These are phyloP conservation scores for Calcarius lapponicus DNA, from an alignment of 2,797 vertebrate species.

Conservation along the genomic window DNA sequence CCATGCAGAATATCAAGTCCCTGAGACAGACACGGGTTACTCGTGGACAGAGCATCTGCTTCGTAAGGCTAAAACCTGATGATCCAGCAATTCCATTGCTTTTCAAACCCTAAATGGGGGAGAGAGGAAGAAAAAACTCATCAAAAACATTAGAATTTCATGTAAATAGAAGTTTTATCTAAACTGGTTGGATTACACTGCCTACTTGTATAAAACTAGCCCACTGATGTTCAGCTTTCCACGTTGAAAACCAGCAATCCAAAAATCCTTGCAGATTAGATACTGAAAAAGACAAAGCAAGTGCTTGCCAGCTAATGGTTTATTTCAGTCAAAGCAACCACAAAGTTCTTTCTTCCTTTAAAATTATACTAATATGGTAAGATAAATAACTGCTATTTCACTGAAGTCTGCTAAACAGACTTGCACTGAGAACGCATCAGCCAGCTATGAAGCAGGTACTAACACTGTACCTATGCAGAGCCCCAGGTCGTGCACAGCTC, in stretches of 20 bases:
- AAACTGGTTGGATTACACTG: not conserved
- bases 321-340: not conserved
- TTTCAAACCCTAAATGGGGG: conserved; percentile 61
- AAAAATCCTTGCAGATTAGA: not conserved
- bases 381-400: not conserved
- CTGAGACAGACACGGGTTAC: conserved; percentile 87
- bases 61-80: conserved; percentile 70
- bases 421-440: not conserved
- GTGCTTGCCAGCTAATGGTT: not conserved
- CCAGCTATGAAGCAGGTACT: not conserved
- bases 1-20: conserved; percentile 94
- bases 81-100: conserved; percentile 57
- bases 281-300: not conserved
- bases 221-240: not conserved
- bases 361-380: not conserved
- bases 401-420: not conserved
- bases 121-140: not conserved
- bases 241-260: not conserved
- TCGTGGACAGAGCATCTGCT: conserved; percentile 77
- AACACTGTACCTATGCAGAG: not conserved
- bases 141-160: not conserved
- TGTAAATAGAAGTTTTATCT: not conserved
- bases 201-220: not conserved
- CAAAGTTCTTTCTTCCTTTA: not conserved
- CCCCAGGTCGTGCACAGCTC: not conserved